These are phyloP conservation scores for human (Homo sapiens) DNA, from an alignment of 2,113 vertebrate genomes.

Conservation along the genomic window GRCh38 chr15:88001501-88002000, in stretches of 20 bases:
- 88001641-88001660: neutral
- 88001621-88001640: neutral
- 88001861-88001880: neutral
- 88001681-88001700: neutral
- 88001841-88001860: neutral
- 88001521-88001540: neutral
- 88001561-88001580: neutral
- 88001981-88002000: constrained; percentile 13
- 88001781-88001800: neutral
- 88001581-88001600: neutral
- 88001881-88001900: neutral
- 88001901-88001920: neutral
- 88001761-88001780: neutral
- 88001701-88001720: neutral
- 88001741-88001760: constrained; percentile 22
- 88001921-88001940: neutral
- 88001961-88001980: neutral
- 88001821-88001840: constrained; percentile 16
- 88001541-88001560: neutral
- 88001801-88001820: neutral
- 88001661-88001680: neutral
- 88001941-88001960: neutral
- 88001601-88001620: neutral
- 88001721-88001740: neutral
- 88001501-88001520: neutral